phyloP scores from a whole-genome alignment of 2,113 vertebrate species.

The Spilogale gracilis region DNA sequence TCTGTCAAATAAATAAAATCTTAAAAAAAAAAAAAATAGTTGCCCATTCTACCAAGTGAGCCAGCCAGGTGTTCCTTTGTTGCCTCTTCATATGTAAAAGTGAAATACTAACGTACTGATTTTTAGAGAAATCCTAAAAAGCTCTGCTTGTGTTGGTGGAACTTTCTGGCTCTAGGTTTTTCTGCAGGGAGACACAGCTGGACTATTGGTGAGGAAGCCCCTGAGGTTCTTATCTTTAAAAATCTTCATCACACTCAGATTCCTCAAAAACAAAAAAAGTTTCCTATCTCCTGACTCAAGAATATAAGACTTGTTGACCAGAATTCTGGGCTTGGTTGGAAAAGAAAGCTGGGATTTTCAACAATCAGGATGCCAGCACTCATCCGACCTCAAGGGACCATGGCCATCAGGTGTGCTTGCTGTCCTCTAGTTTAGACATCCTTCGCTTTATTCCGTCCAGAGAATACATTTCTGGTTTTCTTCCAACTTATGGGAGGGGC shows the following conservation, averaged over 20 bases:
- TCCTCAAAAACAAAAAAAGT: neutral
- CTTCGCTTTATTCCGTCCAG: neutral
- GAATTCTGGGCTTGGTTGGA: neutral
- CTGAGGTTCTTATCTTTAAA: neutral
- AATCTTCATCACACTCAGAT: slow-evolving; percentile 11
- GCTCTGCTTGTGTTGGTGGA: neutral
- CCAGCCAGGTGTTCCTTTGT: neutral
- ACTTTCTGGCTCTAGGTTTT: neutral
- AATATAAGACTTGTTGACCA: neutral
- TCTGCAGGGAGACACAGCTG: neutral
- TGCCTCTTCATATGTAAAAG: neutral
- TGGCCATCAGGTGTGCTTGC: neutral
- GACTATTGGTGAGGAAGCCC: neutral
- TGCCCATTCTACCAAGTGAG: neutral
- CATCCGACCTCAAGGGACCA: neutral
- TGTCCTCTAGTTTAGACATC: neutral
- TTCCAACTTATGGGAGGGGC: neutral
- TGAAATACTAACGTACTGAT: neutral
- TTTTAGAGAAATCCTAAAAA: slow-evolving; percentile 22
- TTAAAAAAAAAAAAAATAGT: no score
- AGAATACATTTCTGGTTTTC: slow-evolving; percentile 3
- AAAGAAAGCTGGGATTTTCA: neutral
- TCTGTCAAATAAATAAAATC: no score
- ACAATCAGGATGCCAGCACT: no score
- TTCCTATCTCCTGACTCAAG: neutral